A percentile compares a stretch with the other conserved stretches of the same genome.
Conservation (phyloP, 2,113 vertebrate species). For the Pungitius pungitius region DNA sequence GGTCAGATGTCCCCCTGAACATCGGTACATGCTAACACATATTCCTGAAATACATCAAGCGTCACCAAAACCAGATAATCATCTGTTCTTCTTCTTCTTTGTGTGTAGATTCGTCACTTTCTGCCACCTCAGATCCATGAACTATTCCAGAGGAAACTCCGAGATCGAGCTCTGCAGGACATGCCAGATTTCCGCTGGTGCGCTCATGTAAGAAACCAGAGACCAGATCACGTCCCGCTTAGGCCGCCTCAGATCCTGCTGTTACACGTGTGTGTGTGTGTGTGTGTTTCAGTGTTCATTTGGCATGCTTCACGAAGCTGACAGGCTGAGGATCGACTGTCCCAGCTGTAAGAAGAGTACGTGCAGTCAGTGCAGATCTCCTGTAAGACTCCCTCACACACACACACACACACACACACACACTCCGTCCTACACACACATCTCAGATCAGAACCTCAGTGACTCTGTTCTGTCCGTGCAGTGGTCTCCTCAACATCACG, state of each 20-base stretch:
- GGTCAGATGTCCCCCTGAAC: slow-evolving; percentile 21
- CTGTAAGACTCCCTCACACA: slow-evolving; percentile 68
- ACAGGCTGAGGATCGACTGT: slow-evolving; percentile 81
- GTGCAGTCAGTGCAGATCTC: slow-evolving; percentile 79
- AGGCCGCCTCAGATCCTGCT: neutral
- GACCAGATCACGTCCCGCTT: neutral
- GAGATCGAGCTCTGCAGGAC: slow-evolving; percentile 80
- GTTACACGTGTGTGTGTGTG: slow-evolving; percentile 1
- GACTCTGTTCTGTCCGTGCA: slow-evolving; percentile 34
- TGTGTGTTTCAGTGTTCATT: slow-evolving; percentile 79
- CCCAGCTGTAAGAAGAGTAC: slow-evolving; percentile 83
- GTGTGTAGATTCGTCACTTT: slow-evolving; percentile 79
- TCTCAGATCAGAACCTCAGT: neutral
- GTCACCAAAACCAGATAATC: neutral
- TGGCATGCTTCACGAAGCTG: slow-evolving; percentile 80
- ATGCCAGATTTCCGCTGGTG: slow-evolving; percentile 84
- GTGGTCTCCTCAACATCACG: slow-evolving; percentile 80
- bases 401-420: neutral
- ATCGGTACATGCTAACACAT: too few relatives aligned
- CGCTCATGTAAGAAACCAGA: slow-evolving; percentile 77
- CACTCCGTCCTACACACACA: neutral
- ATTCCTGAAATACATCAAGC: neutral
- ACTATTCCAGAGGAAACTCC: slow-evolving; percentile 83
- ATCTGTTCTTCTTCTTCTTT: neutral
- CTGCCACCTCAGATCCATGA: slow-evolving; percentile 77